These are phyloP conservation scores for Burhinus bistriatus DNA, from an alignment of 2,113 vertebrate genomes.

Conservation along the genomic window DNA sequence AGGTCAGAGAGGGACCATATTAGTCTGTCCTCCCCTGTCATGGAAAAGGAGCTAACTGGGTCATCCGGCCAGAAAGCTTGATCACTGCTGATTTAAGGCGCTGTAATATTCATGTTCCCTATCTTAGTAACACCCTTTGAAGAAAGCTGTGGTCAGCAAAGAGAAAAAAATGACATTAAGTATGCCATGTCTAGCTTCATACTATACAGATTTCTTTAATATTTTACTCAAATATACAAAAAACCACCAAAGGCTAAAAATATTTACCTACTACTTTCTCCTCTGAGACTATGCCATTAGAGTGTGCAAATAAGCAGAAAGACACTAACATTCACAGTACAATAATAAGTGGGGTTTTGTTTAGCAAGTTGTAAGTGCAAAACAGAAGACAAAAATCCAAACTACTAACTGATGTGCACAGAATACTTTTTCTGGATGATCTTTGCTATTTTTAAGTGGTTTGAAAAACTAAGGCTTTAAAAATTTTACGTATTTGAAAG, in stretches of 20 bases:
- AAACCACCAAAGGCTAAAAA: not conserved
- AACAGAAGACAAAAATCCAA: not conserved
- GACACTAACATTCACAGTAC: not conserved
- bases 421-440: not conserved
- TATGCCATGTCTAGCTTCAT: not conserved
- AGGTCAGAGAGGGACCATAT: not conserved
- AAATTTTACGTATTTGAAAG: not conserved
- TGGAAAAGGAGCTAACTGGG: not conserved
- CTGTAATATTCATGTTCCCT: not conserved
- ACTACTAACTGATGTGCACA: not conserved
- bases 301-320: not conserved
- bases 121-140: not conserved
- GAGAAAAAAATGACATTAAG: not conserved
- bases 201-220: not conserved
- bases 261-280: not conserved
- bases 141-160: not conserved
- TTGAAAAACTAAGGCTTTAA: not conserved
- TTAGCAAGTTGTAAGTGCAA: not conserved
- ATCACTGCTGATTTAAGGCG: not conserved
- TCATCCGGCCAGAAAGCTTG: not conserved
- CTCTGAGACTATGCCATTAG: not conserved
- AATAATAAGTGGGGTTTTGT: not conserved
- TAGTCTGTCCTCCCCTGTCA: not conserved
- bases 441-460: not conserved
- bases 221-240: not conserved